phyloP scores from a whole-genome alignment of 2,113 vertebrate genomes.

The Percopsis transmontana region DNA sequence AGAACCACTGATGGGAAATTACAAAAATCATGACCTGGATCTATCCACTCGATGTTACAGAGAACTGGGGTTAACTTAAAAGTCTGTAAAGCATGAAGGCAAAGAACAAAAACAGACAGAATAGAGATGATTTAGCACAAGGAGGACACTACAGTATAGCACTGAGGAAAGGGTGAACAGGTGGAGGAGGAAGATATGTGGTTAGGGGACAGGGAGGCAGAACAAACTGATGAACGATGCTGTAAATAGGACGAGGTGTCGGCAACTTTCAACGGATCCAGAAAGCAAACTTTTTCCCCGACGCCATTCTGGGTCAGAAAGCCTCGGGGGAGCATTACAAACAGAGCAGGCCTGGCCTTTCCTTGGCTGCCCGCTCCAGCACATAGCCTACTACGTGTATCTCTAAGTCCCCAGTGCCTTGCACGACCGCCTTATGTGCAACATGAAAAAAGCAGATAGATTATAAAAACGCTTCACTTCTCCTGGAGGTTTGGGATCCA shows the following conservation, averaged over 20 bases:
- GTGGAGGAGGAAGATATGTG: conserved; percentile 31
- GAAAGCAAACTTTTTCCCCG: conserved; percentile 68
- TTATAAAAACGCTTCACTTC: conserved; percentile 8
- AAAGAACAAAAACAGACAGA: conserved; percentile 1
- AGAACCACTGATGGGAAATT: too few relatives aligned
- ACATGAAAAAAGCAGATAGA: conserved; percentile 19
- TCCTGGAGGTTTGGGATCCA: neutral
- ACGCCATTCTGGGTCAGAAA: conserved; percentile 71
- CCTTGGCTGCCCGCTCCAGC: conserved; percentile 35
- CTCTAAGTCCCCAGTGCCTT: conserved; percentile 17
- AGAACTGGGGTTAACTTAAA: too few relatives aligned
- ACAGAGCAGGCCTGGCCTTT: conserved; percentile 62
- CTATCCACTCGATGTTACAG: too few relatives aligned
- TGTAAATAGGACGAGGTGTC: conserved; percentile 70
- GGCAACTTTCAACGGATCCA: conserved; percentile 69
- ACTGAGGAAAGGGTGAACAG: conserved; percentile 3
- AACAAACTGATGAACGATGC: conserved; percentile 64
- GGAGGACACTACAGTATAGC: neutral
- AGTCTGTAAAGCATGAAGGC: neutral
- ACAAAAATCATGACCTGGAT: too few relatives aligned
- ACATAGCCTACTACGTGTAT: conserved; percentile 33
- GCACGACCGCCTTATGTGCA: conserved; percentile 19
- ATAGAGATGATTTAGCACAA: neutral
- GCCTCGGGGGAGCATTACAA: conserved; percentile 59
- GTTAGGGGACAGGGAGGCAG: conserved; percentile 46